phyloP scores from a whole-genome alignment of 2,888 invertebrate genomes.

The Panopea generosa region DNA sequence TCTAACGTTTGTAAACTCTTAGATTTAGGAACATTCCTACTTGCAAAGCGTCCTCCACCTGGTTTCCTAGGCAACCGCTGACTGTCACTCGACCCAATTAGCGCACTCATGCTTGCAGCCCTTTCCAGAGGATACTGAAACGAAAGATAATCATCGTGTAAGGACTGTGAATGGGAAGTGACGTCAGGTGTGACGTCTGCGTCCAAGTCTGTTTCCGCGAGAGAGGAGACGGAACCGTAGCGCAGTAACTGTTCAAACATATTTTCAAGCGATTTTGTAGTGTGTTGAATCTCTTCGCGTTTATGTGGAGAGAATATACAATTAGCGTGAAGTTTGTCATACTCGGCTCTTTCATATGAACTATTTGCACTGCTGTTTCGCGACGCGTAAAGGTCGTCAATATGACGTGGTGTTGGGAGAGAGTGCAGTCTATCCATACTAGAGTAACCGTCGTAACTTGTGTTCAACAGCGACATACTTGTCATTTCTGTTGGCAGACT shows the following conservation, averaged over 20 bases:
- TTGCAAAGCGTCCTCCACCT: slow-evolving; percentile 77
- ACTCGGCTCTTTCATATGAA: slow-evolving; percentile 65
- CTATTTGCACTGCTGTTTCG: slow-evolving; percentile 59
- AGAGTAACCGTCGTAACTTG: slow-evolving; percentile 50
- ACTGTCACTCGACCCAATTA: slow-evolving; percentile 60
- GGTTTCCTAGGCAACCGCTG: slow-evolving; percentile 66
- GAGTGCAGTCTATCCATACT: slow-evolving; percentile 54
- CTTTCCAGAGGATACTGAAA: slow-evolving; percentile 77
- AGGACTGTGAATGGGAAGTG: slow-evolving; percentile 43
- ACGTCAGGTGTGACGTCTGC: slow-evolving; percentile 63
- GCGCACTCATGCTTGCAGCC: slow-evolving; percentile 80
- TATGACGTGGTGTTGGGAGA: slow-evolving; percentile 47
- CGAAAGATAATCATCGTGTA: slow-evolving; percentile 73
- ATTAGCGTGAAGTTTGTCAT: slow-evolving; percentile 75
- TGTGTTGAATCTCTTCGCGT: slow-evolving; percentile 73
- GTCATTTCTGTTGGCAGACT: slow-evolving; percentile 59
- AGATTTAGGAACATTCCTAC: slow-evolving; percentile 77
- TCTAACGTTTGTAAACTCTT: slow-evolving; percentile 80
- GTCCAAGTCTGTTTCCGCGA: slow-evolving; percentile 79
- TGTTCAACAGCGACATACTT: slow-evolving; percentile 33
- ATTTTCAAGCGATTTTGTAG: slow-evolving; percentile 77
- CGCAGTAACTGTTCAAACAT: slow-evolving; percentile 69
- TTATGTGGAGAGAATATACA: slow-evolving; percentile 79
- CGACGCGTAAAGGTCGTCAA: slow-evolving; percentile 52
- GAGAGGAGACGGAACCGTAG: slow-evolving; percentile 73